These are phyloP conservation scores for Orius insidiosus DNA, from an alignment of 1,140 invertebrate genomes.

Conservation along the genomic window DNA sequence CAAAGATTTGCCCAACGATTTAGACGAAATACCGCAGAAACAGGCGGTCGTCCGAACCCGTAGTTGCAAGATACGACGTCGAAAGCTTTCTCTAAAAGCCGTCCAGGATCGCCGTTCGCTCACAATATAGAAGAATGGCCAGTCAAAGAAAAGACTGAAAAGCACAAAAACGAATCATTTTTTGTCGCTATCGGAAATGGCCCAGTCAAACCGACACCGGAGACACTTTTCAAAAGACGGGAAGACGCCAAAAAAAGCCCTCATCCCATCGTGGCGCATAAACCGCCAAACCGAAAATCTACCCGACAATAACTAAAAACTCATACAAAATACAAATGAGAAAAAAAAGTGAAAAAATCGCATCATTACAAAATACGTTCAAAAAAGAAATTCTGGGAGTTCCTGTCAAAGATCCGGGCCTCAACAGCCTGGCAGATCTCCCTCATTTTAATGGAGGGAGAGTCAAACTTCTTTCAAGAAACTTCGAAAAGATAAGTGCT, in stretches of 20 bases:
- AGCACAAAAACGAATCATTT: slow-evolving; percentile 21
- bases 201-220: slow-evolving; percentile 13
- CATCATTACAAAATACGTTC: slow-evolving; percentile 1
- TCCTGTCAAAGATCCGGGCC: slow-evolving; percentile 15
- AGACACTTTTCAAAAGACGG: slow-evolving; percentile 14
- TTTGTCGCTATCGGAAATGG: slow-evolving; percentile 19
- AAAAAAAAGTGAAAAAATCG: slow-evolving; percentile 8
- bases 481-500: slow-evolving; percentile 23
- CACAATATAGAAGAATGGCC: slow-evolving; percentile 23
- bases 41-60: slow-evolving; percentile 29
- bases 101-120: slow-evolving; percentile 20
- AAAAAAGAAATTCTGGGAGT: slow-evolving; percentile 22
- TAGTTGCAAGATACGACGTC: slow-evolving; percentile 31
- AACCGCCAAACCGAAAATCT: slow-evolving; percentile 31
- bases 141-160: slow-evolving; percentile 9
- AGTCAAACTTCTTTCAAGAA: slow-evolving; percentile 22
- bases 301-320: slow-evolving; percentile 24
- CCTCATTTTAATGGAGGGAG: slow-evolving; percentile 10
- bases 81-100: slow-evolving; percentile 18
- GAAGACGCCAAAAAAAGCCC: slow-evolving; percentile 18
- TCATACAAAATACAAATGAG: slow-evolving; percentile 16
- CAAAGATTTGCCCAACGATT: slow-evolving; percentile 27
- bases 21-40: slow-evolving; percentile 28
- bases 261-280: slow-evolving; percentile 28
- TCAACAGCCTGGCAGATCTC: slow-evolving; percentile 15